Evolutionary conservation across 1,140 invertebrate genomes (phyloP).

Genomic region (Drosophila orosa): DNA sequence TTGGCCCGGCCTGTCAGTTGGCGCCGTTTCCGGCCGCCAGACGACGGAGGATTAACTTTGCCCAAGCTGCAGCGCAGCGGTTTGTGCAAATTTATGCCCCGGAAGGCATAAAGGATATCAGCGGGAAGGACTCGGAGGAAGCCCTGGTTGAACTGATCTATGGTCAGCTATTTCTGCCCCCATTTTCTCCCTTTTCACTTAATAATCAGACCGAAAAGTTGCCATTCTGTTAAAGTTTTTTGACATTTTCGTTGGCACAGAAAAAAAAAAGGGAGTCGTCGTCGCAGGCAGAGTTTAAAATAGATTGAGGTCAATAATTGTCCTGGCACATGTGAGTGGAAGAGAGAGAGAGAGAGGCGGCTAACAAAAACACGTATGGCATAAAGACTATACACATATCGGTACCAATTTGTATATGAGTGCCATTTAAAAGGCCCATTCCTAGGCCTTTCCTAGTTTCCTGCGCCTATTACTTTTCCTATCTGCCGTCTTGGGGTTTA

Average conservation of each 20-base stretch:
- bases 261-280: slow-evolving; percentile 34
- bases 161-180: slow-evolving; percentile 43
- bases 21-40: slow-evolving; percentile 66
- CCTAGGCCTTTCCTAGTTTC: slow-evolving; percentile 16
- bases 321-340: slow-evolving; percentile 43
- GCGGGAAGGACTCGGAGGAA: slow-evolving; percentile 37
- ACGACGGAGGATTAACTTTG: slow-evolving; percentile 66
- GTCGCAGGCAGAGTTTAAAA: slow-evolving; percentile 60
- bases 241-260: slow-evolving; percentile 37
- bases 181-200: slow-evolving; percentile 8
- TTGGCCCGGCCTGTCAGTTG: slow-evolving; percentile 61
- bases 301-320: slow-evolving; percentile 77
- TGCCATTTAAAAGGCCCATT: slow-evolving; percentile 42
- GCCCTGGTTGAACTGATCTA: slow-evolving; percentile 53
- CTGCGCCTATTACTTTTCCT: slow-evolving; percentile 28
- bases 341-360: background rate
- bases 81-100: slow-evolving; percentile 69
- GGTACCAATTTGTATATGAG: slow-evolving; percentile 66
- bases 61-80: slow-evolving; percentile 59
- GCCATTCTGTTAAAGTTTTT: slow-evolving; percentile 44
- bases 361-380: slow-evolving; percentile 32
- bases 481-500: slow-evolving; percentile 53
- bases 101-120: slow-evolving; percentile 74
- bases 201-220: slow-evolving; percentile 49
- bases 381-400: slow-evolving; percentile 26